These are phyloP conservation scores for Puma concolor DNA, from an alignment of 2,113 vertebrate genomes.

Conservation along the genomic window DNA sequence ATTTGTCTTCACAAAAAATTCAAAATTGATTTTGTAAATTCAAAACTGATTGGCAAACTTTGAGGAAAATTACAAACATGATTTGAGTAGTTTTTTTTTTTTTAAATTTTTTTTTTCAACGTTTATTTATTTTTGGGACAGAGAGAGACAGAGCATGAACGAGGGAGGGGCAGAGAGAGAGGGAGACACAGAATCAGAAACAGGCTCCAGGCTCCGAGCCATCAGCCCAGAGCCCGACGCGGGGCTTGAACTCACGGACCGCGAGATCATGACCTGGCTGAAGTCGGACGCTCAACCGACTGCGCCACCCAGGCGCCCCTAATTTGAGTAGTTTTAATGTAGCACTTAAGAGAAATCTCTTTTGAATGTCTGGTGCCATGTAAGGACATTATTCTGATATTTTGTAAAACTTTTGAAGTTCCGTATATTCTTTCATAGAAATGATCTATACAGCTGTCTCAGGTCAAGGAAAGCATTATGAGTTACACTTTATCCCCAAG, in stretches of 20 bases:
- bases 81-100: conserved; percentile 7
- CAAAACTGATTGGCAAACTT: not conserved
- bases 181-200: no score
- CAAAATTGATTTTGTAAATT: not conserved
- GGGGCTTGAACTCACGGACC: no score
- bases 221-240: no score
- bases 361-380: not conserved
- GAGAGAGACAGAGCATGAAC: no score
- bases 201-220: no score
- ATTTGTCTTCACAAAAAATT: not conserved
- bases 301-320: no score
- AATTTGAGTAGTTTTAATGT: not conserved
- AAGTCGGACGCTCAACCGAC: no score
- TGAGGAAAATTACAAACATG: not conserved
- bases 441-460: not conserved
- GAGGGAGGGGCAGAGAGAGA: no score
- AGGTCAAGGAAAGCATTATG: not conserved
- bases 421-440: not conserved
- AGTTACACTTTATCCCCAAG: not conserved
- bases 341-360: not conserved
- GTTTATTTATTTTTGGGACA: no score
- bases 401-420: not conserved
- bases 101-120: no score
- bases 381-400: not conserved
- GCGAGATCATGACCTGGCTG: no score